A percentile compares a stretch with the other conserved stretches of the same genome.
These are phyloP conservation scores for Axis porcinus DNA, from an alignment of 2,113 vertebrate genomes.

Conservation along the genomic window DNA sequence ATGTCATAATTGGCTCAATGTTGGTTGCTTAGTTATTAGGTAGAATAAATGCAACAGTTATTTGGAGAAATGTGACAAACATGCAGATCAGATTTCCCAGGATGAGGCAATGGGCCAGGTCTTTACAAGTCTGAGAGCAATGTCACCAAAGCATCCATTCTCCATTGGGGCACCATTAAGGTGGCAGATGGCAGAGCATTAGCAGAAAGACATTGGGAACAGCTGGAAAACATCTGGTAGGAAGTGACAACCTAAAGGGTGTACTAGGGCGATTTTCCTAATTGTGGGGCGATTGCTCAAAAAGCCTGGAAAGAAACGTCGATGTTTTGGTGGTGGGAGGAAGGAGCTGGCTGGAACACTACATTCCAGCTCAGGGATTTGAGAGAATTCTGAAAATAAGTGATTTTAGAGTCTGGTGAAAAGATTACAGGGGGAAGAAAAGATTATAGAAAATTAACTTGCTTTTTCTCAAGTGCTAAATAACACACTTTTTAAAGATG, in stretches of 20 bases:
- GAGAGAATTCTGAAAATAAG: conserved; percentile 31
- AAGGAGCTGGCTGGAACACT: background rate
- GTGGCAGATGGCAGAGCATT: conserved; percentile 66
- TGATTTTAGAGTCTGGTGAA: background rate
- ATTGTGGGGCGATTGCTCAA: conserved; percentile 43
- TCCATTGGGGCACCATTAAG: conserved; percentile 50
- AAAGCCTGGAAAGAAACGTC: conserved; percentile 48
- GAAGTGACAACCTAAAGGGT: conserved; percentile 55
- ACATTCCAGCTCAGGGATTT: background rate
- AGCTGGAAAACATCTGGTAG: conserved; percentile 69
- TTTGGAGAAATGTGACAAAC: conserved; percentile 30
- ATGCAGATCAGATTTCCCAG: background rate
- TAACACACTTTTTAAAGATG: background rate
- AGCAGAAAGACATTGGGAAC: conserved; percentile 57
- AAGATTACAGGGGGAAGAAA: background rate
- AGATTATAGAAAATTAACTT: conserved; percentile 21
- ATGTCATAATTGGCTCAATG: background rate
- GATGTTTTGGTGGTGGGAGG: conserved; percentile 11
- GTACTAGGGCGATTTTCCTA: conserved; percentile 49
- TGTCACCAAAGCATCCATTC: conserved; percentile 49
- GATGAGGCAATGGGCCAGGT: conserved; percentile 25
- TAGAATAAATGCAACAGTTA: background rate
- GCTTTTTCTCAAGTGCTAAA: background rate
- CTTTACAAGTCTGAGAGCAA: conserved; percentile 50
- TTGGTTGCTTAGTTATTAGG: background rate